Evolutionary conservation across 1,140 invertebrate genomes (phyloP), one percentile per base, ranked within the genome.

Genomic region (Batillaria attramentaria): DNA sequence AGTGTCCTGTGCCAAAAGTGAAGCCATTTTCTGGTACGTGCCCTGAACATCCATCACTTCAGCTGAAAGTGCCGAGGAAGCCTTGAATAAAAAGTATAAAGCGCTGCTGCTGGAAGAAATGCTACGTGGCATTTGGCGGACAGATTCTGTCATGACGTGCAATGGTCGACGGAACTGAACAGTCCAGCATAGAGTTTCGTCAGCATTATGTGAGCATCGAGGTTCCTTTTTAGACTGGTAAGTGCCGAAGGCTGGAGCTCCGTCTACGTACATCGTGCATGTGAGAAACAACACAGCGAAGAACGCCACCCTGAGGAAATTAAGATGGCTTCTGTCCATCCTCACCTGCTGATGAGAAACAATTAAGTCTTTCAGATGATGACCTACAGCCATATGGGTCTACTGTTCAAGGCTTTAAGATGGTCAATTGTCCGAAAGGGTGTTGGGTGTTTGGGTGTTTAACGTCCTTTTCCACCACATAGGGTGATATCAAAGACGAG

Each of bases 1-100:
- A n/a, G 80, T 37, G n/a, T 84, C 81, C n/a, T 66, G 41, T 13
- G 82, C 79, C 28, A 86, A 35, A 46, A 76, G 54, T 24, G 50
- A 41, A 24, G 70, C 62, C 35, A 60, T 35, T 57, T 62, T 42
- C 28, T 68, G 42, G 68, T 43, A 76, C 2, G 66, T 8, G 2
- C 20, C 35, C 13, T 28, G 16, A 3, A 5, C 68, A 16, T 18
- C 20, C 3, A n/a, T n/a, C 2, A 6, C 6, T n/a, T 41, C 66
- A 2, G 2, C 66, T 6, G 13, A 13, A 13, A 20, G 16, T 20
- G 31, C 6, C 6, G n/a, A 10, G 24, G 46, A 37, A 24, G 0
- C 35, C 24, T 20, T 35, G 1, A 33, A 10, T 37, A 54, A 24
- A 31, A 43, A 72, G 18, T 43, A 5, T 16, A 18, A 18, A 28